These are phyloP conservation scores for Scaptomyza parva DNA, from an alignment of 2,888 invertebrate genomes.

Conservation along the genomic window DNA sequence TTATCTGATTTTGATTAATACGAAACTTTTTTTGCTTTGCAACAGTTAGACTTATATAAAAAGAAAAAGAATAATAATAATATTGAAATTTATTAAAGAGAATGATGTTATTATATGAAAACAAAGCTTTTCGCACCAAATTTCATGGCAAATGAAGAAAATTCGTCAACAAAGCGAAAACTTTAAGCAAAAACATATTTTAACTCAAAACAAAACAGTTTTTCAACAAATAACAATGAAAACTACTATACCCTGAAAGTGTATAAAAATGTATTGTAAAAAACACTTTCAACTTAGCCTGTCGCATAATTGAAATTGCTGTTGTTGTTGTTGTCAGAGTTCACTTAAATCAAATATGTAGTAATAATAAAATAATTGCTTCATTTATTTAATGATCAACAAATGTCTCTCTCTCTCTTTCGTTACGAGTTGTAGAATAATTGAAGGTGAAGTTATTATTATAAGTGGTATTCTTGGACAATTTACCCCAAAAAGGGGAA, in stretches of 20 bases:
- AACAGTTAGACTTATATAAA: background rate
- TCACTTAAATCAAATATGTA: slow-evolving; percentile 58
- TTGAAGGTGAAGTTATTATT: slow-evolving; percentile 55
- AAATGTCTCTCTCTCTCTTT: slow-evolving; percentile 49
- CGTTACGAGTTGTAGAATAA: slow-evolving; percentile 32
- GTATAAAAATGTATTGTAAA: background rate
- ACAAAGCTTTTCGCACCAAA: no score
- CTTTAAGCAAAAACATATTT: no score
- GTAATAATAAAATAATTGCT: slow-evolving; percentile 71
- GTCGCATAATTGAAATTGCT: slow-evolving; percentile 14
- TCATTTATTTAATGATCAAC: slow-evolving; percentile 74
- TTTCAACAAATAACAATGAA: background rate
- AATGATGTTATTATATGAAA: no score
- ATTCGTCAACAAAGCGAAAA: no score
- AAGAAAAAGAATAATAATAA: background rate
- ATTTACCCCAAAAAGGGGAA: slow-evolving; percentile 48
- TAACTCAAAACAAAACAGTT: background rate
- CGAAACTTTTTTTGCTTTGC: background rate
- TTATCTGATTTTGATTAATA: slow-evolving; percentile 30
- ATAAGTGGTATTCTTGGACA: slow-evolving; percentile 49
- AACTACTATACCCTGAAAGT: background rate
- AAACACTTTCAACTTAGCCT: background rate
- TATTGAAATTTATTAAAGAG: no score
- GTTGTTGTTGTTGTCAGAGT: no score
- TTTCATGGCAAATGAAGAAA: no score